Evolutionary conservation across 1,140 invertebrate species (phyloP).

Genomic region (Diprion similis): DNA sequence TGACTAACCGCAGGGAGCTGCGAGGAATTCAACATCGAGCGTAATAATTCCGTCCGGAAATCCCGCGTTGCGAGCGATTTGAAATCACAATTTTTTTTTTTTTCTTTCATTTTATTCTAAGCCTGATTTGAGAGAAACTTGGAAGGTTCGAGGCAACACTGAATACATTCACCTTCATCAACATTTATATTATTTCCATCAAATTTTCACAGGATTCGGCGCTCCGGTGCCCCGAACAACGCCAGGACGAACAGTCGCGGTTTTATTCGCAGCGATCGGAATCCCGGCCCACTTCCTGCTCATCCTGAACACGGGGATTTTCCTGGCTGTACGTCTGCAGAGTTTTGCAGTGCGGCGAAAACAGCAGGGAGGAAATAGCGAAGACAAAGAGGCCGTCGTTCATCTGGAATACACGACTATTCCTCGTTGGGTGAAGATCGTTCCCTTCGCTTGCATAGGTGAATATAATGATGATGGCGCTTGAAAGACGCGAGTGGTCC

Average conservation of each 20-base stretch:
- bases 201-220: constrained; percentile 62
- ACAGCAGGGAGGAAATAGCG: constrained; percentile 17
- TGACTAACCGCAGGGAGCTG: no score
- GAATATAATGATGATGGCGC: constrained; percentile 12
- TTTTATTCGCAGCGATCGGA: constrained; percentile 66
- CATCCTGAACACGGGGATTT: constrained; percentile 68
- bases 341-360: constrained; percentile 48
- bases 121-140: no score
- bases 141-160: no score
- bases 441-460: constrained; percentile 50
- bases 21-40: no score
- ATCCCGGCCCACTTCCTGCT: constrained; percentile 69
- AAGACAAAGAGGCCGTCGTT: not conserved
- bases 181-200: no score
- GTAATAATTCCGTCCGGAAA: no score
- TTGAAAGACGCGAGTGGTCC: constrained; percentile 9
- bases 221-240: constrained; percentile 68
- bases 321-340: constrained; percentile 63
- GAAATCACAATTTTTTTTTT: no score
- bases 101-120: no score
- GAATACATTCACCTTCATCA: no score
- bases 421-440: constrained; percentile 50
- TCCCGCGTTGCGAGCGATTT: no score
- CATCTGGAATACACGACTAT: constrained; percentile 30
- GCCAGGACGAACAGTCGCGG: constrained; percentile 64